phyloP scores from a whole-genome alignment of 2,113 vertebrate genomes.

The Alosa alosa region DNA sequence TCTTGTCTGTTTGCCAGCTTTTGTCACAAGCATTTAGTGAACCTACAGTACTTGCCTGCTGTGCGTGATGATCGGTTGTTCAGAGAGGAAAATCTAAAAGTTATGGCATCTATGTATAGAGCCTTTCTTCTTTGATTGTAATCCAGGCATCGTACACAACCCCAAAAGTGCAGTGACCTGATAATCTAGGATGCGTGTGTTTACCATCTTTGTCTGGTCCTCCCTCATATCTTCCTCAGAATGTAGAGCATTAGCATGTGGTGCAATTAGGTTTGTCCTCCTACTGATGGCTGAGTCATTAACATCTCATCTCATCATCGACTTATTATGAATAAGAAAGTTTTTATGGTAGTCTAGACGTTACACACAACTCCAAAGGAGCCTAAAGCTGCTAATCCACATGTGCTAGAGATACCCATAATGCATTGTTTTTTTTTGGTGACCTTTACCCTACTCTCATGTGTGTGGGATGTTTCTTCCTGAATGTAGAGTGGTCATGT shows the following conservation, averaged over 20 bases:
- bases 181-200: neutral
- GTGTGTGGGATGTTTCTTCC: too few relatives aligned
- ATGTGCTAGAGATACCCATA: too few relatives aligned
- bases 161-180: neutral
- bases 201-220: neutral
- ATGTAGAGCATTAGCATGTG: neutral
- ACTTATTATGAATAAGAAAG: neutral
- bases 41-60: neutral
- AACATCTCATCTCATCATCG: neutral
- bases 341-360: neutral
- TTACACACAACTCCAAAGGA: too few relatives aligned
- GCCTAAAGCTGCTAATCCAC: too few relatives aligned
- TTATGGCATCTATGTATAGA: neutral
- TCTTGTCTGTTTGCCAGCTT: neutral
- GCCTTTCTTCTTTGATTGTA: neutral
- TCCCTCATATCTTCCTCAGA: neutral
- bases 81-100: neutral
- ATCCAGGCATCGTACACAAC: neutral
- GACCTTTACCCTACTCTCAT: too few relatives aligned
- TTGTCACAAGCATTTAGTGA: neutral
- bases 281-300: neutral
- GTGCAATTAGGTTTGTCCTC: neutral
- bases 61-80: neutral
- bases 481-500: too few relatives aligned
- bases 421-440: too few relatives aligned